Evolutionary conservation across 2,113 vertebrate species (phyloP).

Genomic region (Embiotoca jacksoni): DNA sequence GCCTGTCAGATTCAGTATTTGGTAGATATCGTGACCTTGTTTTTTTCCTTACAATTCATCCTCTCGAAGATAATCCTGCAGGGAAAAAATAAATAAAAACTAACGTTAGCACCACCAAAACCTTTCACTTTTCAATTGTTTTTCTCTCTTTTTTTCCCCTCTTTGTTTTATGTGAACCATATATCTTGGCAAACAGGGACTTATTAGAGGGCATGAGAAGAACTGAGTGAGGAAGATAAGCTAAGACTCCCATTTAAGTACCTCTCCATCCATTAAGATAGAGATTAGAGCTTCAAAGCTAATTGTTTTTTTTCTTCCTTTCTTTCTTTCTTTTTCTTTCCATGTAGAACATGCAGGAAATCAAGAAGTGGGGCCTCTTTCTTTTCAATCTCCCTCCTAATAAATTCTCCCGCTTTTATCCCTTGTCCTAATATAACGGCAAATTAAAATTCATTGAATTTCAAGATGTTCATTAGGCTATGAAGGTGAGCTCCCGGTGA

Average conservation of each 20-base stretch:
- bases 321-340: slow-evolving; percentile 36
- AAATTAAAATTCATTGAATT: slow-evolving; percentile 85
- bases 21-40: slow-evolving; percentile 35
- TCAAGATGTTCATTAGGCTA: slow-evolving; percentile 79
- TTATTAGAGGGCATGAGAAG: slow-evolving; percentile 39
- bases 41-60: slow-evolving; percentile 21
- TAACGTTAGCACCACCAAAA: slow-evolving; percentile 44
- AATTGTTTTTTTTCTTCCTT: slow-evolving; percentile 72
- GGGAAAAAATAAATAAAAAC: slow-evolving; percentile 21
- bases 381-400: slow-evolving; percentile 77
- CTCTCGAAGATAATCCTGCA: slow-evolving; percentile 34
- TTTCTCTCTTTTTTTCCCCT: neutral
- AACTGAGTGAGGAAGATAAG: slow-evolving; percentile 49
- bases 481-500: slow-evolving; percentile 72
- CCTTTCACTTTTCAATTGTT: slow-evolving; percentile 17
- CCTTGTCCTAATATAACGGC: slow-evolving; percentile 73
- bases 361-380: slow-evolving; percentile 55
- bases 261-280: slow-evolving; percentile 69
- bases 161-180: slow-evolving; percentile 14
- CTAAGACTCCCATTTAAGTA: slow-evolving; percentile 61
- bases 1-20: slow-evolving; percentile 10
- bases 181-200: slow-evolving; percentile 12
- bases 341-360: slow-evolving; percentile 62
- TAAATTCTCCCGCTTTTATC: slow-evolving; percentile 70
- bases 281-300: slow-evolving; percentile 74